phyloP scores from a whole-genome alignment of 2,113 vertebrate species.

The Gobius niger region DNA sequence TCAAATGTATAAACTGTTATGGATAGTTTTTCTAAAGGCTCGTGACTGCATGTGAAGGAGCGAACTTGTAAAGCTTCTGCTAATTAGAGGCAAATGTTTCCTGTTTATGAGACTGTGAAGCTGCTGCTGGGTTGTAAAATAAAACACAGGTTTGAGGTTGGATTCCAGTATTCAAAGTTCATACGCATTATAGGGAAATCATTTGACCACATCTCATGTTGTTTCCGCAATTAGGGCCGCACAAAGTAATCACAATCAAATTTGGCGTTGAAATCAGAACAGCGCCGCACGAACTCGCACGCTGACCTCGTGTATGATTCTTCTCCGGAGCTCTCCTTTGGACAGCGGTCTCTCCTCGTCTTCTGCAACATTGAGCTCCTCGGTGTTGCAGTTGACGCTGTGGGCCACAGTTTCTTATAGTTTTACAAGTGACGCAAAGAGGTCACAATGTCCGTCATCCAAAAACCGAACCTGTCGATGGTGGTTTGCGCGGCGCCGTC shows the following conservation, averaged over 20 bases:
- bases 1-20: too few species aligned
- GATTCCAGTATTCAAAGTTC: too few species aligned
- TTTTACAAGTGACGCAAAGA: not conserved
- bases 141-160: too few species aligned
- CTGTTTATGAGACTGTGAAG: not conserved
- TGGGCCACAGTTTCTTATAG: not conserved
- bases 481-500: constrained; percentile 46
- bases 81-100: not conserved
- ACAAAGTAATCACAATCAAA: too few species aligned
- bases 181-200: too few species aligned
- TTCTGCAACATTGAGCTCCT: constrained; percentile 65
- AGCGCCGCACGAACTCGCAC: not conserved
- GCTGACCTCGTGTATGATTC: constrained; percentile 73
- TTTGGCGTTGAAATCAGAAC: not conserved
- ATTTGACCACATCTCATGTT: too few species aligned
- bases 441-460: not conserved
- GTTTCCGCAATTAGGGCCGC: too few species aligned
- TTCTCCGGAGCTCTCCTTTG: constrained; percentile 72
- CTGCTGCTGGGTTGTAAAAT: too few species aligned
- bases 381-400: constrained; percentile 68
- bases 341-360: constrained; percentile 79
- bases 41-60: too few species aligned
- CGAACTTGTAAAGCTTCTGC: too few species aligned
- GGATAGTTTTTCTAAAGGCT: too few species aligned
- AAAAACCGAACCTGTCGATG: constrained; percentile 46